Base-by-base conservation (phyloP, 92 coral and sea anemone genomes). In the Pocillopora grandis region DNA sequence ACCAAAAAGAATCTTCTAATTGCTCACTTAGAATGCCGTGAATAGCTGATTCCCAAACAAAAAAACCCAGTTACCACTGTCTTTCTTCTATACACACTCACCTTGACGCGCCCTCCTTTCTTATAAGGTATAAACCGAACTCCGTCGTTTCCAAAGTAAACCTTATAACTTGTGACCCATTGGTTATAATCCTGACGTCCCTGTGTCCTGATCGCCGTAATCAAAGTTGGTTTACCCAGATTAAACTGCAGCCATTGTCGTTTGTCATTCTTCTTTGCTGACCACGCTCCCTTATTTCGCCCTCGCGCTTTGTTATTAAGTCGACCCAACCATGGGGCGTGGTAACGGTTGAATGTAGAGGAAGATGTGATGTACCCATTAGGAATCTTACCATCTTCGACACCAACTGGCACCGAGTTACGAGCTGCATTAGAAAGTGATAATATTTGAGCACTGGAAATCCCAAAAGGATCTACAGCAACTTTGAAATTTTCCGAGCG, bases 341-440 rank as follows among this genome's bases (percentile, higher is more conserved):
- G 87, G 85, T 91, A 68, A 68, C 91, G 83, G 66, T 91, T 91
- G 37, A 75, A 91, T 7, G 79, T 80, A 33, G 92, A 84, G 8
- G 94, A 88, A 6, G 92, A 85, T 37, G 88, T 91, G 75, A 91
- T 75, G 85, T 85, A 84, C 35, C 90, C 86, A 66, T 87, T 80
- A 5, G 94, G 94, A 69, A 91, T 88, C 92, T 91, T 91, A 35
- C 94, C 91, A 3, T 86, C 88, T 33, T 90, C 91, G 36, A 91
- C 60, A 13, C 94, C 94, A 19, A 89, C 42, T 31, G 94, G 88
- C 42, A 78, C 80, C n/a, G 77, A n/a, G 21, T 75, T 84, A 31
- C 85, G 92, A 20, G 86, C 94, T 67, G 83, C 73, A 68, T 52
- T 1, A 15, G 58, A 17, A 58, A 58, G 12, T 14, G 8, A 17